Conservation (phyloP, 2,113 vertebrate species). For the Gymnobelideus leadbeateri region DNA sequence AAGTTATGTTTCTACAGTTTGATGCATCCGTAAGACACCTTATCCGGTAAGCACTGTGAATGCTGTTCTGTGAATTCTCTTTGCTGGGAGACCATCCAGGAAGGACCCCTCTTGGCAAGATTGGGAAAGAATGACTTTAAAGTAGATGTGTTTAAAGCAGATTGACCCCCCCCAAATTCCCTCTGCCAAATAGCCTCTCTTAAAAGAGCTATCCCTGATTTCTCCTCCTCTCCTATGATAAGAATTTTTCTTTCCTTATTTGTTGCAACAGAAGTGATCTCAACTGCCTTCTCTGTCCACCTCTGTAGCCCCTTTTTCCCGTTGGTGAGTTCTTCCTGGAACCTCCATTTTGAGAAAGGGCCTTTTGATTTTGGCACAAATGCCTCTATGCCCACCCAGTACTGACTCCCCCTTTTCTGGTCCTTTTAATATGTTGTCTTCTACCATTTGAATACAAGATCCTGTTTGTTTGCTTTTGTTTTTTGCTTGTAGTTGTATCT, state of each 20-base stretch:
- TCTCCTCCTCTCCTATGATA: not conserved
- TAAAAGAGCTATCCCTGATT: not conserved
- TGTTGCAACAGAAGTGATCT: constrained; percentile 3
- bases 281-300: not conserved
- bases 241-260: constrained; percentile 37
- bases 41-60: constrained; percentile 78
- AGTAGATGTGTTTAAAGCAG: constrained; percentile 22
- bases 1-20: constrained; percentile 85
- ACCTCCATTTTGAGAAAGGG: not conserved
- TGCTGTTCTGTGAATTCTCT: not conserved
- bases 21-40: constrained; percentile 80
- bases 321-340: not conserved
- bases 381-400: not conserved
- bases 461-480: not conserved
- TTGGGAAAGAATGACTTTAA: not conserved
- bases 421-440: not conserved
- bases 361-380: not conserved
- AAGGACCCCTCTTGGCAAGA: constrained; percentile 47
- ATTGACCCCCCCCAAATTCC: not conserved
- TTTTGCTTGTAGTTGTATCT: not conserved
- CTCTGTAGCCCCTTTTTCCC: not conserved
- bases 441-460: not conserved
- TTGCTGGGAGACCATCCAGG: not conserved
- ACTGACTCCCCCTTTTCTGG: not conserved
- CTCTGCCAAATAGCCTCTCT: not conserved